Evolutionary conservation across 1,140 invertebrate genomes (phyloP), one percentile per base, ranked within the genome.

Genomic region (Drosophila ambigua): DNA sequence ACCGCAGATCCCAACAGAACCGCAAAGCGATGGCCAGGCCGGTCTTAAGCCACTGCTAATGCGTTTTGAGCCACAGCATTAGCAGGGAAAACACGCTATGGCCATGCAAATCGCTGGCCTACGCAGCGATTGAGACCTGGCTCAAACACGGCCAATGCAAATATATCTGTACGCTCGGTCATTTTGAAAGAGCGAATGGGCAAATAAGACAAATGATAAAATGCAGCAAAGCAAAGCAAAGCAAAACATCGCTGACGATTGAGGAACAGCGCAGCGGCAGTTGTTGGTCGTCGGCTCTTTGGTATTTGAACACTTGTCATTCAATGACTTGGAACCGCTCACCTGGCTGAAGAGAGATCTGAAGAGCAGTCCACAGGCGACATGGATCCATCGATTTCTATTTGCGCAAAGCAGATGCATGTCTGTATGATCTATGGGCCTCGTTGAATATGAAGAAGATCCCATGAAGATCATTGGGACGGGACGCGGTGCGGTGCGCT

Each of bases 181-280:
- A 49, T 43, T 46, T 61, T 28, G 48, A 64, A 46, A 72, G 44
- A 66, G 50, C 66, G 72, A 69, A 73, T 61, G 77, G 72, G 77
- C 79, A 85, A 85, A 87, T 80, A 87, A 69, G 82, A 72, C 76
- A 72, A 83, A 77, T 75, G 79, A 82, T 79, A 71, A 81, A 78
- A 87, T 76, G 65, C 82, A 80, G 77, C 62, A 31, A 49, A 65
- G 71, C 9, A 28, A 43, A 26, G 49, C 23, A 7, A 28, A 28
- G 6, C 54, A 60, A 76, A 79, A 72, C 76, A 83, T 55, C 71
- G 76, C 66, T 76, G 79, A 82, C 79, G 66, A 39, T 74, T 76
- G 43, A 46, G 35, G 52, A 55, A 43, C 61, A 69, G 63, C 52
- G 4, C 60, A 64, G 66, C 45, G 68, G 72, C 58, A 31, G 69